These are phyloP conservation scores for Erythrocebus patas DNA, from an alignment of 2,113 vertebrate genomes.

Conservation along the genomic window DNA sequence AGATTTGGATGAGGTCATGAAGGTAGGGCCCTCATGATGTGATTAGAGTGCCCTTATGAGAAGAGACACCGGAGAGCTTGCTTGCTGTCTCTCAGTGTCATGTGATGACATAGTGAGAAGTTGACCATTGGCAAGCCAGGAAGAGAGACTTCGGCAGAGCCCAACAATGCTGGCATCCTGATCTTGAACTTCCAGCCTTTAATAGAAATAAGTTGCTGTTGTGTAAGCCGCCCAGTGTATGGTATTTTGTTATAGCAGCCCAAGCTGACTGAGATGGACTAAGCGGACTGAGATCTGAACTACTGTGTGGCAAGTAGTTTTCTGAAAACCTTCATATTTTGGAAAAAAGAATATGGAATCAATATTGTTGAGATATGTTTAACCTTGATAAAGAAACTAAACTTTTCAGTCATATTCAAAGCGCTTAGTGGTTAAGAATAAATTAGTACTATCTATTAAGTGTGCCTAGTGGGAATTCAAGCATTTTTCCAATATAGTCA, in stretches of 20 bases:
- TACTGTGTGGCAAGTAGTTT: background rate
- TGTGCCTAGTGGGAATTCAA: background rate
- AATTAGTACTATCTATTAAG: background rate
- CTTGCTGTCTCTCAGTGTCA: too few species aligned
- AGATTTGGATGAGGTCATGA: too few species aligned
- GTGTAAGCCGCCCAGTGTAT: background rate
- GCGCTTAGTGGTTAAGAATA: background rate
- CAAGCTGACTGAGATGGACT: background rate
- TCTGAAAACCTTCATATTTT: background rate
- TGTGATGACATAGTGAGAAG: background rate
- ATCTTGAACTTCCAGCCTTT: background rate
- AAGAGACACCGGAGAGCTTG: background rate
- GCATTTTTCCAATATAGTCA: background rate
- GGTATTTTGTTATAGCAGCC: background rate
- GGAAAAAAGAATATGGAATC: background rate
- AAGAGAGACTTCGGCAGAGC: background rate
- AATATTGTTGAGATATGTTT: slow-evolving; percentile 6
- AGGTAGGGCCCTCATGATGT: background rate
- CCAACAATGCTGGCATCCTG: background rate
- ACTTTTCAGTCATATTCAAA: background rate
- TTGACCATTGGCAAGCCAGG: background rate
- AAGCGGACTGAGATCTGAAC: background rate
- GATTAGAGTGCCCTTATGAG: background rate
- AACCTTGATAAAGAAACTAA: slow-evolving; percentile 7
- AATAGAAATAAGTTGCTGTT: background rate